A percentile compares a stretch with the other conserved stretches of the same genome.
Conservation (phyloP, 2,888 invertebrate species). For the Atethmia centrago region DNA sequence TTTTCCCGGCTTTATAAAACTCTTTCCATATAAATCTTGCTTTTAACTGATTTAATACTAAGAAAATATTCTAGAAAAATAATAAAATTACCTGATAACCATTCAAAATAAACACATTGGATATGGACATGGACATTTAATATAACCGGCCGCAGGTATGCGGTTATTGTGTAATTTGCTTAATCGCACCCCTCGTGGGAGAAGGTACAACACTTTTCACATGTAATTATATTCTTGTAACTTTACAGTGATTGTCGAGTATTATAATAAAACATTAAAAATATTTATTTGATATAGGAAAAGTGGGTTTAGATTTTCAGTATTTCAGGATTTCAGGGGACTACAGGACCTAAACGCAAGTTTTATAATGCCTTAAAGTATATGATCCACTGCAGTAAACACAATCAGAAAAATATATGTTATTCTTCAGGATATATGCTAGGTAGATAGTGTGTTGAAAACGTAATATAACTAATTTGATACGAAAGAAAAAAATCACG, state of each 20-base stretch:
- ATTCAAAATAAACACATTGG: constrained; percentile 5
- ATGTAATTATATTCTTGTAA: background rate
- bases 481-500: too few relatives aligned
- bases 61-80: background rate
- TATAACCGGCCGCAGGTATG: background rate
- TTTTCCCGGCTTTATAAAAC: background rate
- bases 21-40: background rate
- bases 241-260: background rate
- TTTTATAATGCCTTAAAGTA: too few relatives aligned
- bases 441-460: too few relatives aligned
- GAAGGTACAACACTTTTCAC: background rate
- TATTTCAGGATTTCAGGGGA: background rate
- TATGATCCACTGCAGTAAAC: too few relatives aligned
- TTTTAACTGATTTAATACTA: background rate
- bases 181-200: constrained; percentile 39
- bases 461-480: too few relatives aligned
- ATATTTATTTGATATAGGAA: background rate
- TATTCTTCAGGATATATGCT: too few relatives aligned
- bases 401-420: too few relatives aligned
- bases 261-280: background rate
- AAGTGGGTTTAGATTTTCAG: background rate
- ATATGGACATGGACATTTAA: background rate
- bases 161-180: constrained; percentile 12
- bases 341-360: too few relatives aligned
- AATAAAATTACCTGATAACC: background rate